A percentile compares a stretch with the other conserved stretches of the same genome.
Conservation (phyloP, 2,113 vertebrate genomes). For the Dasyornis broadbenti region DNA sequence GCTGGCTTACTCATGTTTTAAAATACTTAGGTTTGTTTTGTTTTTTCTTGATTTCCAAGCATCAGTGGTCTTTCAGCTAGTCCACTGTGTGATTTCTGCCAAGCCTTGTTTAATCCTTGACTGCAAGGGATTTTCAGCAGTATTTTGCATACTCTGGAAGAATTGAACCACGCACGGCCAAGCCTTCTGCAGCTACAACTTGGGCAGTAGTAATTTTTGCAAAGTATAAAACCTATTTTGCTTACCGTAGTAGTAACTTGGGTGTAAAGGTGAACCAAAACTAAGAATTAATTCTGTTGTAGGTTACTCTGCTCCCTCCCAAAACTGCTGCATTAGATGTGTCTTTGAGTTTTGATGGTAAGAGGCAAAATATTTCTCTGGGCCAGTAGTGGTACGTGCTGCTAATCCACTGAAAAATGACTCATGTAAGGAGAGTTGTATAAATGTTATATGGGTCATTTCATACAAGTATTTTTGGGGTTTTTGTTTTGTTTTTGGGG, state of each 20-base stretch:
- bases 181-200: background rate
- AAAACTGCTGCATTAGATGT: background rate
- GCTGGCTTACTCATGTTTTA: background rate
- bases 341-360: background rate
- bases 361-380: background rate
- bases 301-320: background rate
- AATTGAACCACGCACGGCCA: background rate
- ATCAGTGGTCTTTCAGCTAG: background rate
- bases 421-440: background rate
- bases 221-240: background rate
- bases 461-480: background rate
- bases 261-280: background rate
- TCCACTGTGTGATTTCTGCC: background rate
- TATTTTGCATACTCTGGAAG: background rate
- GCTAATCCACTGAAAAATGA: background rate
- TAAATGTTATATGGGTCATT: background rate
- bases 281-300: background rate
- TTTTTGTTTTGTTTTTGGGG: too few relatives aligned
- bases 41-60: background rate
- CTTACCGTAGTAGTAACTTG: background rate
- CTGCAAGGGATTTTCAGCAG: background rate
- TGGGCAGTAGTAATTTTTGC: background rate
- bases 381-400: background rate
- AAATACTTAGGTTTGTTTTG: background rate
- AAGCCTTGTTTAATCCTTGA: background rate